These are phyloP conservation scores for Muscicapa striata DNA, from an alignment of 2,797 vertebrate species.

Conservation along the genomic window DNA sequence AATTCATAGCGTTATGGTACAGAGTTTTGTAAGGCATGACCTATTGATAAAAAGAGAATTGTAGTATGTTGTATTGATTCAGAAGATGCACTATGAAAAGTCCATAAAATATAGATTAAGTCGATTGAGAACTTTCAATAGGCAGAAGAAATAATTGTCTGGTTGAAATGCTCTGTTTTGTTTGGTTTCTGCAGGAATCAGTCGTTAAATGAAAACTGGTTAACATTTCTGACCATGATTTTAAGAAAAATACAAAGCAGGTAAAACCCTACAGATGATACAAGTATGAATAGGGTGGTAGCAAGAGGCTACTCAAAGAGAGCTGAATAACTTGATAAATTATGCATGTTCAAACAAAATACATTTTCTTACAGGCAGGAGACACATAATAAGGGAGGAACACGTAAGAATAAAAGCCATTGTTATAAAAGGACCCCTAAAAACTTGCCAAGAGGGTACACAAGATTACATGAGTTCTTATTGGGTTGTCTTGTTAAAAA, in stretches of 20 bases:
- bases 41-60: not conserved
- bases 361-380: not conserved
- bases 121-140: not conserved
- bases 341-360: not conserved
- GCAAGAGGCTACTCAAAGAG: not conserved
- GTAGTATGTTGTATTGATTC: not conserved
- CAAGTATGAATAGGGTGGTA: not conserved
- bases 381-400: not conserved
- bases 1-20: not conserved
- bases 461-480: not conserved
- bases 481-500: not conserved
- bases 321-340: not conserved
- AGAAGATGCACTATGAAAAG: not conserved
- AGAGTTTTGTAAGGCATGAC: not conserved
- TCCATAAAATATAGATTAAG: not conserved
- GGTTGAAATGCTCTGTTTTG: not conserved
- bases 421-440: not conserved
- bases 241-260: not conserved
- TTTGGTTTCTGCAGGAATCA: not conserved
- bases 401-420: not conserved
- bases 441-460: not conserved
- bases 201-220: not conserved
- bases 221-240: not conserved
- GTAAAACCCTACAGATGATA: not conserved
- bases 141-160: not conserved